Evolutionary conservation across 2,113 vertebrate genomes (phyloP), one percentile per base, ranked within the genome.

Genomic region (Rutilus rutilus): DNA sequence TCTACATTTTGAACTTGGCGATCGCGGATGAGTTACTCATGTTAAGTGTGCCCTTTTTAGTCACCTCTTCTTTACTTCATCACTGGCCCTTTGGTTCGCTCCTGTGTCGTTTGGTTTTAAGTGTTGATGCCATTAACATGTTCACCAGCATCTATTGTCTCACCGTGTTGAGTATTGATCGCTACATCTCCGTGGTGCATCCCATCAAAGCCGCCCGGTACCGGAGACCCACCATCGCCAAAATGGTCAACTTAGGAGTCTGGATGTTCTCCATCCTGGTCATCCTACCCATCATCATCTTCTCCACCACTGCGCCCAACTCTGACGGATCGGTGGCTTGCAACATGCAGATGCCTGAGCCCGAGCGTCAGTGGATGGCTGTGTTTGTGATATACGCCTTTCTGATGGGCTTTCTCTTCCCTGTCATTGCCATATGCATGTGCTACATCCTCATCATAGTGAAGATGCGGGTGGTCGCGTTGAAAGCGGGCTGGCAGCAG

Each of bases 71-170:
- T 3, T 79, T 97, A 88, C 94, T 97, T 86, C 96, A 94, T 88
- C 97, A 97, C 93, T 97, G 97, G 97, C 97, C 97, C 36, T 97
- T 97, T 89, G 97, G 97, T 27, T 95, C 97, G 0, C 93, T 97
- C 42, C 94, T 97, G 78, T 97, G 97, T 89, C 96, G 97, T 67
- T 92, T 97, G 85, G 96, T 97, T 87, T 94, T 97, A 90, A 97
- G 97, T 4, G 95, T 97, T 90, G 97, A 97, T 90, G 97, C 96
- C n/a, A 96, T 97, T 93, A 97, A 97, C 91, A 97, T 97, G 96
- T 97, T 97, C 93, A 97, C 97, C 91, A 97, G 97, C 91, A 96
- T 97, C 91, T 97, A 97, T 90, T 97, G 97, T 90, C 94, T 97
- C 88, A 97, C 97, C 0, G 97, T 97, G 86, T 95, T 97, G 15